Conservation (phyloP, 1,140 invertebrate species). For the Hylaeus anthracinus region DNA sequence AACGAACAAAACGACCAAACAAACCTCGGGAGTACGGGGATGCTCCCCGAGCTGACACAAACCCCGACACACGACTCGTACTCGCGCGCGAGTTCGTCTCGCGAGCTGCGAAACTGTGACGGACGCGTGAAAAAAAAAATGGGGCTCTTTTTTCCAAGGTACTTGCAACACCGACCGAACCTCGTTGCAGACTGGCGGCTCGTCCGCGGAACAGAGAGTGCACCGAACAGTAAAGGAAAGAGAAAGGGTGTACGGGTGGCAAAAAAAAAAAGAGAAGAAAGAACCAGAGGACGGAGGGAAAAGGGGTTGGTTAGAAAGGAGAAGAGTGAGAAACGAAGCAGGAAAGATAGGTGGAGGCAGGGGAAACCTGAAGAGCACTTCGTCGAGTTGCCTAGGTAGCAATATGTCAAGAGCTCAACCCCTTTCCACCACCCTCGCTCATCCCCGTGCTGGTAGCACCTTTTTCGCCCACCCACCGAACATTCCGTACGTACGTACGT, state of each 20-base stretch:
- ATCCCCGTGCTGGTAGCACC: conserved; percentile 18
- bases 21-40: neutral
- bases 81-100: neutral
- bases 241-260: conserved; percentile 27
- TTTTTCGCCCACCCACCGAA: conserved; percentile 38
- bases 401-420: conserved; percentile 76
- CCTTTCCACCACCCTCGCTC: conserved; percentile 48
- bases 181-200: conserved; percentile 62
- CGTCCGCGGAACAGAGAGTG: conserved; percentile 34
- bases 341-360: conserved; percentile 55
- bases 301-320: neutral
- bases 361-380: conserved; percentile 71
- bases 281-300: conserved; percentile 6
- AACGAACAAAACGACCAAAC: neutral
- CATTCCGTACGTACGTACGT: conserved; percentile 46
- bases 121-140: neutral
- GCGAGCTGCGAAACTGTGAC: neutral
- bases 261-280: conserved; percentile 31
- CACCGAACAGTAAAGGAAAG: conserved; percentile 34
- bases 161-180: conserved; percentile 55
- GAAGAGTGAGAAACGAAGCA: conserved; percentile 54
- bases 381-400: conserved; percentile 76
- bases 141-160: neutral
- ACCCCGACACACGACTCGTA: neutral
- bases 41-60: neutral